Evolutionary conservation across 2,113 vertebrate genomes (phyloP).

Genomic region (Proteles cristata): DNA sequence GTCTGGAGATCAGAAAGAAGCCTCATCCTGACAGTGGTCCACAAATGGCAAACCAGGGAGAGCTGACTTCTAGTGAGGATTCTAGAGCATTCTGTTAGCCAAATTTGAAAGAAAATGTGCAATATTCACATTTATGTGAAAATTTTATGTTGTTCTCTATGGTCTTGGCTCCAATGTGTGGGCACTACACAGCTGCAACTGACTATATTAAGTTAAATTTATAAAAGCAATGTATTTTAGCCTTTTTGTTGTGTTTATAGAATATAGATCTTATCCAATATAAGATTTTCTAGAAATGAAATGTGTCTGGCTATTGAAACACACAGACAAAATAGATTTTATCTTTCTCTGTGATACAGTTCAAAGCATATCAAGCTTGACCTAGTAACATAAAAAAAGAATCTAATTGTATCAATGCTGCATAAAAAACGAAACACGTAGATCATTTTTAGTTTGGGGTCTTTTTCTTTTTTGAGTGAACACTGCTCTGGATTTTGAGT

Average conservation of each 20-base stretch:
- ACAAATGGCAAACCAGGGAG: neutral
- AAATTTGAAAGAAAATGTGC: constrained; percentile 39
- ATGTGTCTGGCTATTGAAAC: constrained; percentile 15
- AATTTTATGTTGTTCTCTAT: constrained; percentile 47
- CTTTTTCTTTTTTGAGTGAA: neutral
- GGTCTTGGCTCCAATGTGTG: constrained; percentile 40
- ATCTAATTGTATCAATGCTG: neutral
- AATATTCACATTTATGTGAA: constrained; percentile 4
- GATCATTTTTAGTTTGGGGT: neutral
- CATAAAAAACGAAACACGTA: neutral
- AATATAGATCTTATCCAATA: neutral
- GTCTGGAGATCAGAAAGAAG: neutral
- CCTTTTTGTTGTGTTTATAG: constrained; percentile 37
- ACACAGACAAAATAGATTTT: neutral
- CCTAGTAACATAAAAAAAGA: neutral
- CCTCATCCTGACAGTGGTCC: neutral
- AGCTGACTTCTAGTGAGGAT: neutral
- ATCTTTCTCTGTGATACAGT: neutral
- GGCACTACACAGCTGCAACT: neutral
- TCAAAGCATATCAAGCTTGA: constrained; percentile 1
- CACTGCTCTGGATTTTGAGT: neutral
- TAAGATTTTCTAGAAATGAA: constrained; percentile 49
- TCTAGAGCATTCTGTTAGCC: neutral
- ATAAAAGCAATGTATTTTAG: constrained; percentile 47
- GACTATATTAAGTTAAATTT: constrained; percentile 46